Evolutionary conservation across 2,888 invertebrate genomes (phyloP).

Genomic region (Autographa pulchrina): DNA sequence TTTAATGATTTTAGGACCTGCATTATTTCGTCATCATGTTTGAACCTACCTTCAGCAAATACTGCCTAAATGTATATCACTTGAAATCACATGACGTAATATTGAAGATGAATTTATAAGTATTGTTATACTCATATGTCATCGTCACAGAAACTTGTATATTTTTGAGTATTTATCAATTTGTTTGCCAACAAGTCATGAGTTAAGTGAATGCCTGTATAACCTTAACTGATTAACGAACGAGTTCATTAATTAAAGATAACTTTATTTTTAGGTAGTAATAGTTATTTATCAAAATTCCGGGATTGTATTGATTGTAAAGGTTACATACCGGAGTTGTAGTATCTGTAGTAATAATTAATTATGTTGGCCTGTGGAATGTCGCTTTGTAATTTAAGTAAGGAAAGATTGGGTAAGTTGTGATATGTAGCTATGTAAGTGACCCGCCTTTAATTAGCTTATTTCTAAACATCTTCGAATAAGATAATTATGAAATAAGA

Average conservation of each 20-base stretch:
- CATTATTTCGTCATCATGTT: no score
- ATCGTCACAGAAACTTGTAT: no score
- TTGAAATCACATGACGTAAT: no score
- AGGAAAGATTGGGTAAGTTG: neutral
- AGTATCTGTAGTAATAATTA: neutral
- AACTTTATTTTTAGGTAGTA: conserved; percentile 10
- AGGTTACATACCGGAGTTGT: conserved; percentile 10
- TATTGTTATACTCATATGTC: no score
- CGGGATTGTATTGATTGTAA: conserved; percentile 10
- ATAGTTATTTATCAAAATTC: conserved; percentile 30
- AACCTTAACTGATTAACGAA: conserved; percentile 28
- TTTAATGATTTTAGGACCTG: no score
- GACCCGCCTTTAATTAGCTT: no score
- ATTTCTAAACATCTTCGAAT: no score
- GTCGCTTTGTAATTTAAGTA: neutral
- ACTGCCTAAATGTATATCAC: no score
- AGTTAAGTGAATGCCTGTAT: neutral
- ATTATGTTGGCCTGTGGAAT: neutral
- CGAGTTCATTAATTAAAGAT: conserved; percentile 6
- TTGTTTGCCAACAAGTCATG: conserved; percentile 11
- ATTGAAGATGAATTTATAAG: no score
- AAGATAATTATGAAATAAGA: no score
- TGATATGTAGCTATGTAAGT: neutral
- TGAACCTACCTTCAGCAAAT: no score
- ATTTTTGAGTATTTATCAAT: neutral